A percentile compares a stretch with the other conserved stretches of the same genome.
Conservation (phyloP, 2,113 vertebrate genomes). For the Columba livia region DNA sequence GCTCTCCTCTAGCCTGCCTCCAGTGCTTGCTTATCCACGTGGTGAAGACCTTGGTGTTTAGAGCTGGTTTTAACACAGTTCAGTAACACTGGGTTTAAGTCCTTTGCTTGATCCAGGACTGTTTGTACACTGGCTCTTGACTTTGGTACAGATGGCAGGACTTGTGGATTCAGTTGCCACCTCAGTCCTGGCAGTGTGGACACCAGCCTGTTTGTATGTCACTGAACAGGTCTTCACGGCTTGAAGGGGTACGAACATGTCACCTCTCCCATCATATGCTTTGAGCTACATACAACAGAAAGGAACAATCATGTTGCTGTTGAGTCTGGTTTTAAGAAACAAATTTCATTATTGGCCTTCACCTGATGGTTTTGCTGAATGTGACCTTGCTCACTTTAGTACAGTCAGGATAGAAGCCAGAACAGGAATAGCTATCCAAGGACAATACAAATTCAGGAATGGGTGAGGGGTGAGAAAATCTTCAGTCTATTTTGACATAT, state of each 20-base stretch:
- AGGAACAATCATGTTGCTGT: accelerated
- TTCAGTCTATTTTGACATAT: neutral
- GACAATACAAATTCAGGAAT: neutral
- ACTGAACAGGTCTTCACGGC: neutral
- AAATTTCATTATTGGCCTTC: neutral
- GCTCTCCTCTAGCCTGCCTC: neutral
- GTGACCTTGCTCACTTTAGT: neutral
- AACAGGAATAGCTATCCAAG: neutral
- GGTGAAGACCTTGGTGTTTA: neutral
- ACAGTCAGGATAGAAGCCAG: neutral
- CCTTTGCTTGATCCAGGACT: neutral
- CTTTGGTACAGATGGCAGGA: neutral
- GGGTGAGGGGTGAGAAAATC: neutral
- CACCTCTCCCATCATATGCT: neutral
- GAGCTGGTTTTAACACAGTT: neutral
- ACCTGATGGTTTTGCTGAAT: neutral
- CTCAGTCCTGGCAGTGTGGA: too few relatives aligned
- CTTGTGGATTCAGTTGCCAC: accelerated
- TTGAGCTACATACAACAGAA: accelerated
- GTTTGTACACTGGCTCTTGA: accelerated
- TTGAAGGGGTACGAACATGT: neutral
- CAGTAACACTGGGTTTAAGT: neutral
- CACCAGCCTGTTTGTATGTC: neutral
- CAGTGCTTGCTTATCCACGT: neutral
- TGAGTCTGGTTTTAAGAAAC: neutral